These are phyloP conservation scores for Rhagoletis pomonella DNA, from an alignment of 1,140 invertebrate genomes.

Conservation along the genomic window DNA sequence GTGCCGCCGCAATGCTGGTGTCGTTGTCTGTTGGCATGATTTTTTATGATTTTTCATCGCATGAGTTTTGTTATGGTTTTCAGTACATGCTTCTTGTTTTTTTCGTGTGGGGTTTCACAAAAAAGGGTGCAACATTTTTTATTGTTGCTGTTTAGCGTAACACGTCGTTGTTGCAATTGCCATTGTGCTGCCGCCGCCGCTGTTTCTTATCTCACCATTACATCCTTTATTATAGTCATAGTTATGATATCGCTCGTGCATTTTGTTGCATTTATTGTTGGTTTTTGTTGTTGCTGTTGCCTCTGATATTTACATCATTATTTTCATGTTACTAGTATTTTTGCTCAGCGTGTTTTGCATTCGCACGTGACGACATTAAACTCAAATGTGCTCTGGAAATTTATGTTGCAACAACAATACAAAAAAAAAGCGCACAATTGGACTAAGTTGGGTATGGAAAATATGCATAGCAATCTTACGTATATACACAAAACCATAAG, in stretches of 20 bases:
- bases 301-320: conserved; percentile 50
- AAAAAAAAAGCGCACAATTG: background rate
- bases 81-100: background rate
- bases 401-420: background rate
- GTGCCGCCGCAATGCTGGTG: background rate
- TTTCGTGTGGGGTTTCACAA: background rate
- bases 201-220: conserved; percentile 18
- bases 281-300: conserved; percentile 6
- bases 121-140: conserved; percentile 40
- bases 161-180: conserved; percentile 7
- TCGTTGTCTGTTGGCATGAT: conserved; percentile 9
- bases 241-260: background rate
- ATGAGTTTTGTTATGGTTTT: background rate
- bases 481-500: no score
- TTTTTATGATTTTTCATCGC: background rate
- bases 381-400: conserved; percentile 12
- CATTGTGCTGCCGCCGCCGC: background rate
- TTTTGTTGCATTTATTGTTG: background rate
- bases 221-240: conserved; percentile 48
- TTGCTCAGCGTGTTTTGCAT: conserved; percentile 36
- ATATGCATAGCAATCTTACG: no score
- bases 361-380: conserved; percentile 48
- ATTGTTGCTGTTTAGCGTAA: conserved; percentile 19
- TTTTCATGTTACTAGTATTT: conserved; percentile 46
- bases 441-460: no score